Evolutionary conservation across 2,113 vertebrate species (phyloP).

Genomic region (Istiophorus platypterus): DNA sequence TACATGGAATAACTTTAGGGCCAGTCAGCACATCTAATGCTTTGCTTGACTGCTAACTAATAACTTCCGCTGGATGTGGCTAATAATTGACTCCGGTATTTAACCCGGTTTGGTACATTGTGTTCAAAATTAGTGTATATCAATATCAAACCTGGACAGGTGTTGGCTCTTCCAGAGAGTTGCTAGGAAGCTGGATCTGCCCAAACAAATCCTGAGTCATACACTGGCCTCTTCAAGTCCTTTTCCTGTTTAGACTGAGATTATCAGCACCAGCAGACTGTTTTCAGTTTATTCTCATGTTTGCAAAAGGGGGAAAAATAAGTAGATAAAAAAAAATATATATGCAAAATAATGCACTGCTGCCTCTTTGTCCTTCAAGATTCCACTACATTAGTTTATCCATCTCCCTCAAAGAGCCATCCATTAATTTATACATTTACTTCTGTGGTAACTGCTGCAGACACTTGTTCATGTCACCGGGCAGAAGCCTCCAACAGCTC

Average conservation of each 20-base stretch:
- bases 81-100: constrained; percentile 43
- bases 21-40: too few relatives aligned
- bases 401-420: not conserved
- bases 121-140: not conserved
- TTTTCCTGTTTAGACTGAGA: not conserved
- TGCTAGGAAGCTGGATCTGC: not conserved
- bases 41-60: not conserved
- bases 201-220: not conserved
- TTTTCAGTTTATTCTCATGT: not conserved
- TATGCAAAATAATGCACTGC: not conserved
- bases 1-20: not conserved
- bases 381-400: not conserved
- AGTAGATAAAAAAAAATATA: not conserved
- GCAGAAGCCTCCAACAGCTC: not conserved
- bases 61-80: constrained; percentile 6
- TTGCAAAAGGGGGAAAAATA: too few relatives aligned
- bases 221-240: not conserved
- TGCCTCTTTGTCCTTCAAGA: not conserved
- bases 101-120: constrained; percentile 4
- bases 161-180: not conserved
- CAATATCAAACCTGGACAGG: not conserved
- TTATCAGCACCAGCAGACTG: not conserved
- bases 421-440: constrained; percentile 17
- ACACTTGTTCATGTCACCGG: not conserved
- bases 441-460: not conserved